Conservation (phyloP, 2,797 vertebrate genomes). For the Enteromius afrohamiltoni region DNA sequence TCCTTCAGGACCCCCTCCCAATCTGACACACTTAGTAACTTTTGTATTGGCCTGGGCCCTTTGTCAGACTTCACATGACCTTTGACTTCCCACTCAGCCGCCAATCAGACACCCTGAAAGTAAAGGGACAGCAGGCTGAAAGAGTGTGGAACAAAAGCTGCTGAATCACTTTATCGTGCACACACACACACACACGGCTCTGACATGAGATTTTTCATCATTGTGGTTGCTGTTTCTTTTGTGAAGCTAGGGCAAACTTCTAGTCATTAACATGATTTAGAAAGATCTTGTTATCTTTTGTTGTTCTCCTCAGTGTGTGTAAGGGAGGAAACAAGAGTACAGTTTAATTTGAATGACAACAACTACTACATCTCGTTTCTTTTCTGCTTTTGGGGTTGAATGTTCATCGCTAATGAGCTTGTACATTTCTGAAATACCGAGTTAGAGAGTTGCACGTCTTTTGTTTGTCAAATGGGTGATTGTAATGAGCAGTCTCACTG, state of each 20-base stretch:
- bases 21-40: conserved; percentile 70
- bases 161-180: conserved; percentile 58
- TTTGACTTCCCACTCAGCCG: conserved; percentile 69
- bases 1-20: conserved; percentile 53
- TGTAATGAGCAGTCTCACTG: conserved; percentile 20
- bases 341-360: conserved; percentile 48
- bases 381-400: conserved; percentile 1
- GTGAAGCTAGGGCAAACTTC: conserved; percentile 19
- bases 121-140: conserved; percentile 59
- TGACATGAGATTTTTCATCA: conserved; percentile 22
- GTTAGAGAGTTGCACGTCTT: conserved; percentile 20
- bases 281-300: conserved; percentile 40
- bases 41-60: conserved; percentile 65
- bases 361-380: conserved; percentile 10
- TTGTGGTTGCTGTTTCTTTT: conserved; percentile 18
- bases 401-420: conserved; percentile 19
- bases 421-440: conserved; percentile 15
- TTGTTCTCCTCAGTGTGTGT: conserved; percentile 20
- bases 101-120: conserved; percentile 61
- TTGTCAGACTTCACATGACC: conserved; percentile 73
- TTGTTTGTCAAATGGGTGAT: conserved; percentile 13
- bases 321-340: conserved; percentile 30
- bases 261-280: conserved; percentile 38
- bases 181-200: conserved; percentile 13
- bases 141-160: conserved; percentile 51